Conservation (phyloP, 2,797 vertebrate genomes). For the Sebastolobus alascanus region DNA sequence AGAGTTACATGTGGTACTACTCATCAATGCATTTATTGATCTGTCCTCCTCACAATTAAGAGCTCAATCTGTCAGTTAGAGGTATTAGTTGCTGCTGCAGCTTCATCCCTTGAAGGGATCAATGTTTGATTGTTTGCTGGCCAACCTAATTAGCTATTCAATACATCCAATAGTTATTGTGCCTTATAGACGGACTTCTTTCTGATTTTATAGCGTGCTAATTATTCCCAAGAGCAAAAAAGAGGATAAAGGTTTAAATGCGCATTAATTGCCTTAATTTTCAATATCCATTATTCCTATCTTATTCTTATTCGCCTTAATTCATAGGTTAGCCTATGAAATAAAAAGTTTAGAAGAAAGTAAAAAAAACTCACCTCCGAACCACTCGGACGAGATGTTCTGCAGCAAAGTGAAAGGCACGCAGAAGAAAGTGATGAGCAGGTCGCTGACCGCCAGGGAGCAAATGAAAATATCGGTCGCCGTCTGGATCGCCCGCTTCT, state of each 20-base stretch:
- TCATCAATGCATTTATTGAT: neutral
- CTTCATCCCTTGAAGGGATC: neutral
- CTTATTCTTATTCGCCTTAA: neutral
- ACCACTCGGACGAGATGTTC: conserved; percentile 89
- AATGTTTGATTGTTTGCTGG: neutral
- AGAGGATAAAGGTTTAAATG: neutral
- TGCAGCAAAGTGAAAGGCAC: conserved; percentile 89
- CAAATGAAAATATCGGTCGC: conserved; percentile 88
- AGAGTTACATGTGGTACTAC: neutral
- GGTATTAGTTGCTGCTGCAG: neutral
- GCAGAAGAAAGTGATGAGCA: conserved; percentile 91
- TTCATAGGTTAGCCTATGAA: neutral
- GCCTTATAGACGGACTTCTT: neutral
- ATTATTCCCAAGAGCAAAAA: neutral
- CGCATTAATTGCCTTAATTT: neutral
- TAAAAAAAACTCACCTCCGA: conserved; percentile 83
- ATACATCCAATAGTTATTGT: too few species aligned
- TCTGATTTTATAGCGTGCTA: neutral
- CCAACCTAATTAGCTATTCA: neutral
- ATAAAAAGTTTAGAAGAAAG: neutral
- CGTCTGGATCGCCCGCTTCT: conserved; percentile 83
- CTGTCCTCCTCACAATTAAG: too few species aligned
- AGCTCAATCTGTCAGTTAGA: too few species aligned
- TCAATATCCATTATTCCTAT: neutral
- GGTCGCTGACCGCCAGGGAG: conserved; percentile 89